phyloP scores from a whole-genome alignment of 2,113 vertebrate species.

The Heteronetta atricapilla region DNA sequence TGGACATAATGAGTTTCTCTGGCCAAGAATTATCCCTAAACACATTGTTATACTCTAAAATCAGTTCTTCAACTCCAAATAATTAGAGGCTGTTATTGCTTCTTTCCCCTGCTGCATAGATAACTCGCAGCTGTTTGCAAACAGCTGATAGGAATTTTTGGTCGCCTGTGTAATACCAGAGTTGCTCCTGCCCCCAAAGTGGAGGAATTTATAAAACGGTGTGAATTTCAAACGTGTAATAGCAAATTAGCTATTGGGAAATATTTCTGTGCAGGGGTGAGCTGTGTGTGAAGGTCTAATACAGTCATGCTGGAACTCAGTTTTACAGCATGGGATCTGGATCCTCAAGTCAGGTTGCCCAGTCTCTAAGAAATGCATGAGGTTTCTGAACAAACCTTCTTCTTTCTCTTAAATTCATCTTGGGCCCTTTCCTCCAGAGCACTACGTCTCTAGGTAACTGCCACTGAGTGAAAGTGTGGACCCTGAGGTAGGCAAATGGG shows the following conservation, averaged over 20 bases:
- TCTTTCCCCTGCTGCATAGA: neutral
- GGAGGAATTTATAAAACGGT: neutral
- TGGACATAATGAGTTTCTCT: neutral
- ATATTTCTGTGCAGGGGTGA: neutral
- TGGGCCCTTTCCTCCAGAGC: neutral
- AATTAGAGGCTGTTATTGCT: neutral
- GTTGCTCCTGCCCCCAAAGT: neutral
- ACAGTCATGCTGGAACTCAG: neutral
- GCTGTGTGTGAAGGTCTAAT: neutral
- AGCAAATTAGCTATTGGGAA: neutral
- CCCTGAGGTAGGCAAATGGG: neutral
- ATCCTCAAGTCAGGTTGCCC: accelerated
- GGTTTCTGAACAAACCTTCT: neutral
- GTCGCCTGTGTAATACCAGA: neutral
- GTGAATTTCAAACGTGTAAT: neutral
- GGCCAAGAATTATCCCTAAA: neutral
- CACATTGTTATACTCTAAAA: neutral
- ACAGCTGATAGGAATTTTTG: conserved; percentile 2
- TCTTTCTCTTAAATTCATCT: neutral
- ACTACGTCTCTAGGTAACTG: neutral
- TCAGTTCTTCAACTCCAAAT: neutral
- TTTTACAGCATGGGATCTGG: neutral
- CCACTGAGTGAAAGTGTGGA: neutral
- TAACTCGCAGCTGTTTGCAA: conserved; percentile 17
- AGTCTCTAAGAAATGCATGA: accelerated